Evolutionary conservation across 2,113 vertebrate species (phyloP), one percentile per base, ranked within the genome.

Genomic region (Datnioides undecimradiatus): DNA sequence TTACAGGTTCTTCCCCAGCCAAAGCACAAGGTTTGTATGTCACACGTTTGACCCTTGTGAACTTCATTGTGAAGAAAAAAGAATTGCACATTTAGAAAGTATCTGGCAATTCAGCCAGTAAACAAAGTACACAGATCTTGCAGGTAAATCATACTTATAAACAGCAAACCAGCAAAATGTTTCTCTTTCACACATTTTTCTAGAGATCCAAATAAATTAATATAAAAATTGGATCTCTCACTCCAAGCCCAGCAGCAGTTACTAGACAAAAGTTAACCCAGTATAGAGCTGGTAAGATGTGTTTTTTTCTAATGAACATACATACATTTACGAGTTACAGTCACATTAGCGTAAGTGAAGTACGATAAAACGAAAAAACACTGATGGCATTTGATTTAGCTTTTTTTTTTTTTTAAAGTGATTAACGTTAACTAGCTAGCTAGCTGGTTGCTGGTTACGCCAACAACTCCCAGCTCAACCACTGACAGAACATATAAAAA

Each of bases 1-100:
- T 51, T 48, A 36, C 23, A 19, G 90, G 88, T 80, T 95, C 90
- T 68, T 94, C 81, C 10, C 93, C 66, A 41, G 93, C 88, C 82
- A 90, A 90, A 74, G 57, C 36, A 85, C 92, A 87, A 73, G 90
- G 88, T 54, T 73, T 88, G 76, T 69, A 85, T 62, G 58, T 77
- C 31, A 11, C 36, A 16, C 40, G 73, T 27, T 64, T 89, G 75
- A 55, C 17, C n/a, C 5, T 13, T 33, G 3, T 27, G 8, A 14
- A 41, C 43, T 79, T 45, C 8, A 45, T 27, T 76, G 33, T 14
- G 14, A 70, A 31, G 8, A 17, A 70, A 11, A 34, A 0, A 43
- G n/a, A n/a, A n/a, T n/a, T n/a, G 13, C n/a, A 73, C 27, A 58
- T 48, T 59, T n/a, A 67, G 0, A 0, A 79, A 48, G 48, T 27